Percentiles rank a stretch among this genome's conserved stretches.
Evolutionary conservation across 2,797 vertebrate genomes (phyloP).

Genomic region (Macropodus opercularis): DNA sequence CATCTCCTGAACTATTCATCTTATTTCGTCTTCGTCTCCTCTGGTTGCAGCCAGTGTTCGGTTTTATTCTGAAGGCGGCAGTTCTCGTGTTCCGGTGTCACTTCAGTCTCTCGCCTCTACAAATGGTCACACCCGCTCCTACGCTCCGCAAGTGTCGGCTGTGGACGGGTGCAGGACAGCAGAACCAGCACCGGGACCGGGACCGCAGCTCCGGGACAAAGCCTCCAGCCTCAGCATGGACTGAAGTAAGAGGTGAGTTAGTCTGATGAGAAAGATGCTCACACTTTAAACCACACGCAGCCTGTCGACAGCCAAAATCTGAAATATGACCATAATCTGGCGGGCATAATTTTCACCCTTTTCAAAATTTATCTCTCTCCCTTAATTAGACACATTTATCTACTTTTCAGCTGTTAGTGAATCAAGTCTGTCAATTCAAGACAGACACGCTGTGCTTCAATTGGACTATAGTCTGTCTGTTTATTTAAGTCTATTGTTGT

Average conservation of each 20-base stretch:
- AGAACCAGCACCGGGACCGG: constrained; percentile 14
- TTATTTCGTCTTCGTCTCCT: no score
- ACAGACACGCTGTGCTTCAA: not conserved
- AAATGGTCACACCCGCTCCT: constrained; percentile 54
- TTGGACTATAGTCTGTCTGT: not conserved
- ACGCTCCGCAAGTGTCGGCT: constrained; percentile 39
- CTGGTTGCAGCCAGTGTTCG: no score
- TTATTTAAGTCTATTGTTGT: not conserved
- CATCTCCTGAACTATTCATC: no score
- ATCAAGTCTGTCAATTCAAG: not conserved
- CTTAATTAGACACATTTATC: not conserved
- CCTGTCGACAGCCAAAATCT: not conserved
- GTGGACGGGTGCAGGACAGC: constrained; percentile 27
- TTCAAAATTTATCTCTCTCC: constrained; percentile 1
- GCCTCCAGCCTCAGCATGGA: constrained; percentile 18
- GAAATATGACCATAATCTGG: constrained; percentile 1
- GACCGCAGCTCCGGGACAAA: constrained; percentile 35
- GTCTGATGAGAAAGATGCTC: not conserved
- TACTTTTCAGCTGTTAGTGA: not conserved
- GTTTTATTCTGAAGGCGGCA: constrained; percentile 59
- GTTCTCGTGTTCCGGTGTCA: not conserved
- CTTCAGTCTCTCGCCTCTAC: not conserved
- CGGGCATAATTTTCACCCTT: not conserved
- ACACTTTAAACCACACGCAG: not conserved
- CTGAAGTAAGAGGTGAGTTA: constrained; percentile 43